These are phyloP conservation scores for Boloria euphrosyne DNA, from an alignment of 2,888 invertebrate genomes.

Conservation along the genomic window DNA sequence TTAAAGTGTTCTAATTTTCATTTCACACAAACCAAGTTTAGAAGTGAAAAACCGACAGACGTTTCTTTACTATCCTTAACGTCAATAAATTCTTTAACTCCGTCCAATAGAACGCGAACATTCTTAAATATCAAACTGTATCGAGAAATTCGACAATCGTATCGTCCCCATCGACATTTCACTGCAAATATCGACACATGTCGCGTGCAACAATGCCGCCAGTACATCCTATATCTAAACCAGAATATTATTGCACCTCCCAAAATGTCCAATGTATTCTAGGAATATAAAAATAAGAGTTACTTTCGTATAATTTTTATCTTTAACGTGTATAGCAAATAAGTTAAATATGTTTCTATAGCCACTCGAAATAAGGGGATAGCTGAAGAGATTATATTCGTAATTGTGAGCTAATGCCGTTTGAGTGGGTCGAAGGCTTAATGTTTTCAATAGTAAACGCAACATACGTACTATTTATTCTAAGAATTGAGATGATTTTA, in stretches of 20 bases:
- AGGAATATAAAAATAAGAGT: conserved; percentile 23
- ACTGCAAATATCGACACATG: conserved; percentile 62
- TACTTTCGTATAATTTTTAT: conserved; percentile 41
- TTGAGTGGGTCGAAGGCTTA: conserved; percentile 54
- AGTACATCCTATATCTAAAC: conserved; percentile 63
- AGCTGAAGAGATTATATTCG: conserved; percentile 67
- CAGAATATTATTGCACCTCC: conserved; percentile 39
- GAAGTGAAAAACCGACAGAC: too few relatives aligned
- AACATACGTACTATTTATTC: conserved; percentile 40
- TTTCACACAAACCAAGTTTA: too few relatives aligned
- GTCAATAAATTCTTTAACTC: conserved; percentile 32
- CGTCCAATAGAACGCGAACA: conserved; percentile 32
- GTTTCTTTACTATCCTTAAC: not conserved
- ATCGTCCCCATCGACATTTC: conserved; percentile 44
- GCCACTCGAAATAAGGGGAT: conserved; percentile 72
- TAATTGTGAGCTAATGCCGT: conserved; percentile 72
- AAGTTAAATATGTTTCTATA: conserved; percentile 55
- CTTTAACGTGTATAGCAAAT: conserved; percentile 34
- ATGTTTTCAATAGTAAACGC: conserved; percentile 39
- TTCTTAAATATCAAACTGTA: conserved; percentile 32
- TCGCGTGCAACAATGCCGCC: conserved; percentile 64
- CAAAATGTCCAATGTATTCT: conserved; percentile 38
- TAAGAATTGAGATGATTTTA: conserved; percentile 30
- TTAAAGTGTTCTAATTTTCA: too few relatives aligned
- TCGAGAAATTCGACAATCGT: conserved; percentile 45